These are phyloP conservation scores for Hippopotamus amphibius DNA, from an alignment of 2,113 vertebrate genomes.

Conservation along the genomic window DNA sequence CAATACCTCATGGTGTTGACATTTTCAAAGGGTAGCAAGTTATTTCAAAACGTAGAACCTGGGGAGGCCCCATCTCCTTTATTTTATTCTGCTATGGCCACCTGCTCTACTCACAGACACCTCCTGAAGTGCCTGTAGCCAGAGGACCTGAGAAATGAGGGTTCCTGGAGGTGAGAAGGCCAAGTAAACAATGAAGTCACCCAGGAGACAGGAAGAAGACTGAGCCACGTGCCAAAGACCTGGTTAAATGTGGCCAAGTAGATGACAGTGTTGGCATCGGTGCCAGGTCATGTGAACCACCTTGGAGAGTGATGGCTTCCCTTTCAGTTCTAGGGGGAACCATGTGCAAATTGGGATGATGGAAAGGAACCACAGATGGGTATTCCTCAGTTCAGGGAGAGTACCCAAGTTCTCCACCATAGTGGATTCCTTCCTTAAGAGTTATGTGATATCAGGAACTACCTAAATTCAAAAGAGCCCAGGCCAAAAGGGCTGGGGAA, in stretches of 20 bases:
- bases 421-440: background rate
- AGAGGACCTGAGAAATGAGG: background rate
- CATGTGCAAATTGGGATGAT: background rate
- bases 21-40: constrained; percentile 72
- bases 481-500: background rate
- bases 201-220: background rate
- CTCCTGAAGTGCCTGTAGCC: background rate
- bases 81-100: background rate
- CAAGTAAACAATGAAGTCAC: background rate
- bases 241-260: background rate
- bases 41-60: constrained; percentile 41
- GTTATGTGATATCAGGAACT: background rate
- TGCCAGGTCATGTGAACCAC: background rate
- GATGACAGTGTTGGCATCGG: background rate
- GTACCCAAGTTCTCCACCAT: background rate
- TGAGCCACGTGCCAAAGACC: background rate
- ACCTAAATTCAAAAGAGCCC: background rate
- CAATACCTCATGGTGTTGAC: constrained; percentile 17
- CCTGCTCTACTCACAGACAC: background rate
- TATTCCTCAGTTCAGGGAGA: background rate
- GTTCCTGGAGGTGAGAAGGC: background rate
- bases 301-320: background rate
- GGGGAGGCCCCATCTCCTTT: background rate
- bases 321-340: background rate
- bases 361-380: background rate